These are phyloP conservation scores for Scomber scombrus DNA, from an alignment of 2,113 vertebrate species.

Conservation along the genomic window DNA sequence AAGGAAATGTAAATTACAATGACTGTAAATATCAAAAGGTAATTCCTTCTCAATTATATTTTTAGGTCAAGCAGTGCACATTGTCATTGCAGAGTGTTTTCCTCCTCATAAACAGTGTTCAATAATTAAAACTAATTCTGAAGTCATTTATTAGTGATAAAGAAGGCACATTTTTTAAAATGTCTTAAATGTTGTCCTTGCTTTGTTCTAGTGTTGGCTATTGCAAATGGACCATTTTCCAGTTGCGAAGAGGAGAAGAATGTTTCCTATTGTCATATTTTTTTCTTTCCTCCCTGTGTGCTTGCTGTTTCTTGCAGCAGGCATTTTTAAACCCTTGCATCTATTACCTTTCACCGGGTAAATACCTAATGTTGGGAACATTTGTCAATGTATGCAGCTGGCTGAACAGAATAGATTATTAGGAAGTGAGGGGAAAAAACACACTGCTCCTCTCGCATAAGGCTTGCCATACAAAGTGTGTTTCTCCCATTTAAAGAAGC, in stretches of 20 bases:
- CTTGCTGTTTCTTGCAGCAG: conserved; percentile 78
- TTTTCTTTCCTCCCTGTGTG: conserved; percentile 61
- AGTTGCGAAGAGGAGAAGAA: conserved; percentile 60
- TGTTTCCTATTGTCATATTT: conserved; percentile 69
- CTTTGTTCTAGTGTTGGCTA: conserved; percentile 6
- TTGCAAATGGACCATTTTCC: conserved; percentile 54
- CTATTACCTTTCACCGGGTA: conserved; percentile 85
- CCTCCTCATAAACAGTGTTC: neutral
- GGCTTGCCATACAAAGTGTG: conserved; percentile 59
- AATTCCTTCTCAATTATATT: neutral
- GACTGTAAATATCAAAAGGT: too few relatives aligned
- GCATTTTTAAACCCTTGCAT: conserved; percentile 83
- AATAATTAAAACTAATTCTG: neutral
- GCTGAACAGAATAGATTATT: conserved; percentile 88
- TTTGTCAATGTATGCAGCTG: conserved; percentile 87
- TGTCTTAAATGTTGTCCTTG: neutral
- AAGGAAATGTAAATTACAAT: too few relatives aligned
- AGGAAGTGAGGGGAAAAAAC: conserved; percentile 76
- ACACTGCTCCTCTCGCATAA: conserved; percentile 48
- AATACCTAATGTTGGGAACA: conserved; percentile 87
- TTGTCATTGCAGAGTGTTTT: neutral
- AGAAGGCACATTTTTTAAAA: neutral
- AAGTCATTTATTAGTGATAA: neutral
- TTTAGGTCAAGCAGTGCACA: neutral
- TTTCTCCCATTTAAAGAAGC: conserved; percentile 54